Base-by-base conservation (phyloP, 2,797 vertebrate genomes). In the Muscicapa striata region DNA sequence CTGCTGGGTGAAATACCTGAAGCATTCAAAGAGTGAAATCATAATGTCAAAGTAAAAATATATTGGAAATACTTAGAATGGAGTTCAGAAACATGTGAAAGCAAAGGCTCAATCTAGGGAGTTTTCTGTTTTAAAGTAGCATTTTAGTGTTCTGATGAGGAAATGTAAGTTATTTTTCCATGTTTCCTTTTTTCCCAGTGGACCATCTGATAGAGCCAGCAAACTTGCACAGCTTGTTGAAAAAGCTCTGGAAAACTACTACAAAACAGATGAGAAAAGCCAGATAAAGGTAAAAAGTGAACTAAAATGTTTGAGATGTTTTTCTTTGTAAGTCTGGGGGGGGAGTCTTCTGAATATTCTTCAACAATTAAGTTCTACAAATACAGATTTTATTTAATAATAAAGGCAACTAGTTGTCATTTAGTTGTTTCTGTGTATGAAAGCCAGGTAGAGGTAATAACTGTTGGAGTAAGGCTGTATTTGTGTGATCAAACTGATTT, bases 161-260 rank as follows among this genome's bases (percentile, higher is more conserved):
- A 85, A 64, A 64, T 70, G 3, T 2, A 78, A 83, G 16, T 62
- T 57, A 15, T 36, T 87, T 92, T 73, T 87, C 57, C 23, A 15
- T 96, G 84, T 96, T 72, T 96, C 51, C 79, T 85, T 48, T 63
- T 97, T 97, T 94, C 40, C 36, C 82, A 99, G 99, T 52, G 98
- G 99, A 48, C 93, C 97, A 77, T 96, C 98, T 96, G 98, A 98
- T 89, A 99, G 98, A 76, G 98, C 98, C 77, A 98, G 98, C 96
- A 97, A 93, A 73, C 98, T 99, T 74, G 99, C 99, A 46, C 98
- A 99, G 74, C 96, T 99, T 91, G 98, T 99, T 94, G 99, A 99
- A 97, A 96, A 97, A 69, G 98, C 98, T 86, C 98, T 99, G 96
- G 97, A 98, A 88, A 94, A 96, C 67, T 98, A 99, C 97, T 99